Conservation (phyloP, 2,888 invertebrate species). For the Tanytarsus gracilentus region DNA sequence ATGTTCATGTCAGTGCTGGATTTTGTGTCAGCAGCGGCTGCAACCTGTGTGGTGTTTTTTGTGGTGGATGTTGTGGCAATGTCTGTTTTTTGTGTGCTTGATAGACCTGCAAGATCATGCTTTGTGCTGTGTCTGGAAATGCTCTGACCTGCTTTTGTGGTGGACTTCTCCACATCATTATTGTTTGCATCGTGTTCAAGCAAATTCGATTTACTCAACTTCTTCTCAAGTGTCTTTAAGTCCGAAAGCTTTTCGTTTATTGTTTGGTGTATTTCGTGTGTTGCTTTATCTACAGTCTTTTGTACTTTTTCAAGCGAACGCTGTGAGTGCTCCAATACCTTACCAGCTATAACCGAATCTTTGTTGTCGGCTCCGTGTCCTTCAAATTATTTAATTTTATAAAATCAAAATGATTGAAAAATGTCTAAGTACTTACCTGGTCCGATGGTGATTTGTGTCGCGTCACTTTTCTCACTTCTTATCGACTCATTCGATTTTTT, state of each 20-base stretch:
- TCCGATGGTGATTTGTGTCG: conserved; percentile 12
- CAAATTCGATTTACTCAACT: conserved; percentile 9
- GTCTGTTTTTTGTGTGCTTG: background rate
- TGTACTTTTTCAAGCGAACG: conserved; percentile 39
- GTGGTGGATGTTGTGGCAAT: background rate
- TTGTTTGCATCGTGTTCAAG: conserved; percentile 26
- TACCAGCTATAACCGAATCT: conserved; percentile 31
- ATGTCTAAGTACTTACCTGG: background rate
- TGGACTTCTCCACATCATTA: conserved; percentile 18
- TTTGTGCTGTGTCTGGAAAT: conserved; percentile 21
- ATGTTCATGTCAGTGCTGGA: no score
- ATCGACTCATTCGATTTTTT: background rate
- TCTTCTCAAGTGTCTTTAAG: conserved; percentile 14
- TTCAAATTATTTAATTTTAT: background rate
- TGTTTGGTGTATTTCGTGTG: conserved; percentile 41
- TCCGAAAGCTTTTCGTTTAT: conserved; percentile 38
- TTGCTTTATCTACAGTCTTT: conserved; percentile 39
- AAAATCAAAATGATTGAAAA: background rate
- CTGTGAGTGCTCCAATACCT: conserved; percentile 39
- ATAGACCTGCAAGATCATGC: background rate
- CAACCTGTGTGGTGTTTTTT: background rate
- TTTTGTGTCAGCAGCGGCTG: background rate
- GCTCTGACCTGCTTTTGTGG: background rate
- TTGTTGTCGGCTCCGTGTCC: conserved; percentile 7
- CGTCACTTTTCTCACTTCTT: conserved; percentile 14